Evolutionary conservation across 2,113 vertebrate genomes (phyloP).

Genomic region (Larimichthys crocea): DNA sequence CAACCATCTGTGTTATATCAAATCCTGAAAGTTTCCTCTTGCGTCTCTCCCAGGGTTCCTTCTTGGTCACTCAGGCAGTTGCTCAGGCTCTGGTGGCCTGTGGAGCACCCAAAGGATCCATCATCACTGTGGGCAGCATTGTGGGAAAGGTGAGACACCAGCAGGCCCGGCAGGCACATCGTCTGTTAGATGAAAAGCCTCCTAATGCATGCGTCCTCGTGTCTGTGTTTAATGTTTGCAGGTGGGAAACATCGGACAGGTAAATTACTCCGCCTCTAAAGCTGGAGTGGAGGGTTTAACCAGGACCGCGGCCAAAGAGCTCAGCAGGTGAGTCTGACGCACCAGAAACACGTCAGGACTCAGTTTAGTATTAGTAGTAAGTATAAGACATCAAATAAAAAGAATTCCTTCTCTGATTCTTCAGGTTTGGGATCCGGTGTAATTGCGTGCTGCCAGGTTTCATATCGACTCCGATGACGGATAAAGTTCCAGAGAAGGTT

Average conservation of each 20-base stretch:
- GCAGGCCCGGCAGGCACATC: not conserved
- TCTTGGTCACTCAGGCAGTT: conserved; percentile 88
- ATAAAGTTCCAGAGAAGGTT: conserved; percentile 88
- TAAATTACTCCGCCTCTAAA: conserved; percentile 90
- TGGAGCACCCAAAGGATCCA: conserved; percentile 86
- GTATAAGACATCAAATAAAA: too few relatives aligned
- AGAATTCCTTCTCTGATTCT: not conserved
- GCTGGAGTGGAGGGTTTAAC: conserved; percentile 90
- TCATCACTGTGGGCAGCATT: conserved; percentile 91
- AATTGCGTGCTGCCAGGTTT: conserved; percentile 90
- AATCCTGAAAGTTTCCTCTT: not conserved
- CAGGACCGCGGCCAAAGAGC: conserved; percentile 86
- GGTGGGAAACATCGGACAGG: conserved; percentile 92
- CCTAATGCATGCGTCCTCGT: not conserved
- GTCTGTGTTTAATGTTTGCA: conserved; percentile 53
- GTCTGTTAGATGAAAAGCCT: not conserved
- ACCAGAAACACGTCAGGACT: accelerated
- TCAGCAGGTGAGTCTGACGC: conserved; percentile 78
- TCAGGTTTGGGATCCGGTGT: conserved; percentile 89
- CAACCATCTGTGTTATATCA: too few relatives aligned
- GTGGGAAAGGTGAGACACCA: conserved; percentile 86
- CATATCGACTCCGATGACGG: conserved; percentile 89
- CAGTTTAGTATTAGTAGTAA: too few relatives aligned
- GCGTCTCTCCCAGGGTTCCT: conserved; percentile 83
- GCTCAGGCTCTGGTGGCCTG: conserved; percentile 87